Percentiles rank a stretch among this genome's conserved stretches.
Evolutionary conservation across 2,888 invertebrate species (phyloP).

Genomic region (Synergus itoensis): DNA sequence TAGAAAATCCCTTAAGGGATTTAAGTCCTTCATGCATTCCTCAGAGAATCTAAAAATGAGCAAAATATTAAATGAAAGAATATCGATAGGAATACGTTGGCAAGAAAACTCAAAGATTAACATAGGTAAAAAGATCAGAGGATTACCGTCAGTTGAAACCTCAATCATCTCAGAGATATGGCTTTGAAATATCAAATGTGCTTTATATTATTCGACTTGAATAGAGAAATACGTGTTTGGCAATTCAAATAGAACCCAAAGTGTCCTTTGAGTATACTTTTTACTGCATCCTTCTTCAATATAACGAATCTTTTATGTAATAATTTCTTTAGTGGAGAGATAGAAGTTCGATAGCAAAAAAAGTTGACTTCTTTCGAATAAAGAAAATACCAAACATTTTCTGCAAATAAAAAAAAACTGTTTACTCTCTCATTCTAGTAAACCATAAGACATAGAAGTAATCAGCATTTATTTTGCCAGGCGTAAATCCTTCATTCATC

Average conservation of each 20-base stretch:
- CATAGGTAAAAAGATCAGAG: neutral
- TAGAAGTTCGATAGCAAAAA: too few species aligned
- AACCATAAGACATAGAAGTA: neutral
- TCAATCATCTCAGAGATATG: neutral
- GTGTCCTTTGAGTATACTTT: neutral
- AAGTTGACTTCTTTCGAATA: too few species aligned
- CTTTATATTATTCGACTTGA: neutral
- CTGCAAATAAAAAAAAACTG: neutral
- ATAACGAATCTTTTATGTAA: too few species aligned
- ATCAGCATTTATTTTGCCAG: neutral
- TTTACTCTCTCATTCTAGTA: neutral
- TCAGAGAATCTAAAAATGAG: neutral
- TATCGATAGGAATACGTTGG: neutral
- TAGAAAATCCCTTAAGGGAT: too few species aligned
- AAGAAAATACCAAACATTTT: too few species aligned
- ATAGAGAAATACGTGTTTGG: neutral
- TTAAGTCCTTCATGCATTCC: neutral
- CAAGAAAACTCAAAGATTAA: neutral
- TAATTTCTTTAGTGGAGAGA: too few species aligned
- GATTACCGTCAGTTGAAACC: neutral
- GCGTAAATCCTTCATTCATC: neutral
- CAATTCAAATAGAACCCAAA: neutral
- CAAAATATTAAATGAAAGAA: neutral
- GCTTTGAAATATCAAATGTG: neutral
- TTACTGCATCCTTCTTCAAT: too few species aligned